Evolutionary conservation across 1,140 invertebrate genomes (phyloP).

Genomic region (Orussus abietinus): DNA sequence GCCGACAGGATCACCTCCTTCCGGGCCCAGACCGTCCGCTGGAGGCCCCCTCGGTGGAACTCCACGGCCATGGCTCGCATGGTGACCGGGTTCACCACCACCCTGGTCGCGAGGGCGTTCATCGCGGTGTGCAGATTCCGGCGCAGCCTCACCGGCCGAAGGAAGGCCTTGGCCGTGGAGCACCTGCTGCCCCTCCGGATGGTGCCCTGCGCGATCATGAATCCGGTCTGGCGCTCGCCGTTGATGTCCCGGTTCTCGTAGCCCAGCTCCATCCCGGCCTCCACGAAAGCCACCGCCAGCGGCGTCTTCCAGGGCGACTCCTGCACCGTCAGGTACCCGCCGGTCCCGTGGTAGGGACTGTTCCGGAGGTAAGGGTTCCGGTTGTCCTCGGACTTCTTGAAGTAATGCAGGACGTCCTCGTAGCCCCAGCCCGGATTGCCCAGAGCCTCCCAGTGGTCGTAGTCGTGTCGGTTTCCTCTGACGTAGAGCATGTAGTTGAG

Average conservation of each 20-base stretch:
- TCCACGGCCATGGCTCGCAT: constrained; percentile 73
- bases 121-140: constrained; percentile 76
- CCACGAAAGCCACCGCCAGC: constrained; percentile 74
- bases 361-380: constrained; percentile 73
- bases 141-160: constrained; percentile 72
- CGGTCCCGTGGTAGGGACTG: constrained; percentile 68
- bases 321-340: constrained; percentile 77
- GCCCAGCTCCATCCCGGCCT: constrained; percentile 82
- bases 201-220: constrained; percentile 87
- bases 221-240: constrained; percentile 76
- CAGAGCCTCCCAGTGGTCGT: constrained; percentile 82
- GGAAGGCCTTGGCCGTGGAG: constrained; percentile 85
- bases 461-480: constrained; percentile 78
- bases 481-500: constrained; percentile 97
- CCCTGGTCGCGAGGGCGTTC: constrained; percentile 69
- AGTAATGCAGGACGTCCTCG: constrained; percentile 81
- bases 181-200: constrained; percentile 81
- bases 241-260: constrained; percentile 86
- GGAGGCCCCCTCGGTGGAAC: constrained; percentile 66
- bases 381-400: constrained; percentile 86
- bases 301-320: constrained; percentile 81
- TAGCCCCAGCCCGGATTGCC: constrained; percentile 90
- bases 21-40: constrained; percentile 62
- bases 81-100: constrained; percentile 68
- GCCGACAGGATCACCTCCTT: constrained; percentile 78